phyloP scores from a whole-genome alignment of 2,888 invertebrate species.

The Trypoxylon attenuatum region DNA sequence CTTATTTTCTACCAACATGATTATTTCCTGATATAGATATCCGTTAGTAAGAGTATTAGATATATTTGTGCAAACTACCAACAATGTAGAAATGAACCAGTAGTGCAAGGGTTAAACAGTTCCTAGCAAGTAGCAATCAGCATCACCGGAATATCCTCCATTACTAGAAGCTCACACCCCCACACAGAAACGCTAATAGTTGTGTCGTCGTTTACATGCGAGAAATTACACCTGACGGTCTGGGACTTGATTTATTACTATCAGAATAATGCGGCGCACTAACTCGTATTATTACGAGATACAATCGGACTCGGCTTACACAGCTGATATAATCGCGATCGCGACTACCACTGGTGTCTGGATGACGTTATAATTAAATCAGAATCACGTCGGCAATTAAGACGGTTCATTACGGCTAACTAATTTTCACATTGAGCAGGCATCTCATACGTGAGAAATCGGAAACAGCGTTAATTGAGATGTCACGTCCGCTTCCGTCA shows the following conservation, averaged over 20 bases:
- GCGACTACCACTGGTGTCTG: not conserved
- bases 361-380: not conserved
- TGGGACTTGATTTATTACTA: not conserved
- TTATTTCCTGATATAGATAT: no score
- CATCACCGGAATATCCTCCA: no score
- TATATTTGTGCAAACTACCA: no score
- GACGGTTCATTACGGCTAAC: not conserved
- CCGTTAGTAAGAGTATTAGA: no score
- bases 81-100: no score
- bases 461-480: conserved; percentile 5
- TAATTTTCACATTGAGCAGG: not conserved
- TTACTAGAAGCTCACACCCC: no score
- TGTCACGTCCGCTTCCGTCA: conserved; percentile 13
- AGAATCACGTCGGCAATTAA: not conserved
- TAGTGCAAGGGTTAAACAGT: no score
- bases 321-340: not conserved
- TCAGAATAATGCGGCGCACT: not conserved
- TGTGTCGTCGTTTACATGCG: not conserved
- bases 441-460: not conserved
- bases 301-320: not conserved
- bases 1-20: no score
- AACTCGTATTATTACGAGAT: not conserved
- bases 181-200: not conserved
- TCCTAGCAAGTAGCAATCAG: no score
- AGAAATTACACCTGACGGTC: not conserved